Evolutionary conservation across 2,888 invertebrate genomes (phyloP), one percentile per base, ranked within the genome.

Genomic region (Chironomus riparius): DNA sequence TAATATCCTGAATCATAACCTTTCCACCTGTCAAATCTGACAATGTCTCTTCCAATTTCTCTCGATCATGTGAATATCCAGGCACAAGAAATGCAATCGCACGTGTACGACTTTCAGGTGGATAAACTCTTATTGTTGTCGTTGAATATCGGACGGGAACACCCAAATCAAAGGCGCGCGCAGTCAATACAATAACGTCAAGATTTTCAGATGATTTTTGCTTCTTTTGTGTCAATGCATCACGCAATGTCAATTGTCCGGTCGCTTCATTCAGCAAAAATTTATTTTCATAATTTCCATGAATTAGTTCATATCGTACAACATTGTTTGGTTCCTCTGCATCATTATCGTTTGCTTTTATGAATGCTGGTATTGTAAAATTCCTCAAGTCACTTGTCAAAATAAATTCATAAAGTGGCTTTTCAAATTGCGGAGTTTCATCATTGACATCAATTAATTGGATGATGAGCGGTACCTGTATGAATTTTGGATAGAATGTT

Each of bases 331-430:
- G 94, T 69, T 91, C 85, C 78, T 92, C 91, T 21, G 93, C 89
- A 83, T 96, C 95, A 80, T 87, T 89, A 83, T 96, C 95, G 77
- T 87, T 86, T 70, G 97, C 97, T 86, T 91, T 92, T 76, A 95
- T 88, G 79, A 91, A 86, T n/a, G 93, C 91, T 73, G 90, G 87
- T 69, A 89, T 88, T 3, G 93, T 93, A 80, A 95, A 93, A 80
- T 91, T 89, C 78, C 87, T 88, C 78, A 91, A 85, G 81, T 91
- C 91, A 6, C 90, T 86, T 69, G 92, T 90, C 77, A 96, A 83
- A 78, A 93, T 91, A 79, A 93, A 94, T 81, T 92, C 92, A 81
- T 95, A 95, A 12, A 89, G 85, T 70, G 88, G 85, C 81, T 90
- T 90, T 78, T 92, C 91, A 82, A 97, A 98, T 77, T 88, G 85